Conservation (phyloP, 2,113 vertebrate genomes). For the Neotragus moschatus region DNA sequence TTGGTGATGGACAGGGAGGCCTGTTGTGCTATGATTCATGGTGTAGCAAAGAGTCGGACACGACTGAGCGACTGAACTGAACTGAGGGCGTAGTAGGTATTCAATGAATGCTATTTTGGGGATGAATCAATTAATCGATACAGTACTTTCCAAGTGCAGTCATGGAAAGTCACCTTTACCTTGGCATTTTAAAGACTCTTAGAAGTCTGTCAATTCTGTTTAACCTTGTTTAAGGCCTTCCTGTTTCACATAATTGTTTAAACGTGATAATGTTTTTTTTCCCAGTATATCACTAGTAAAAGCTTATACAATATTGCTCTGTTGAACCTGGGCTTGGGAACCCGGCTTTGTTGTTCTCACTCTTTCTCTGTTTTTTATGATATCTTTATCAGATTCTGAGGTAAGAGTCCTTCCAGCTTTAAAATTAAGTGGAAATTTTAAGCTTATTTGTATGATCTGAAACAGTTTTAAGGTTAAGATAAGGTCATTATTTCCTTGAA, state of each 20-base stretch:
- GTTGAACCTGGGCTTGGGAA: neutral
- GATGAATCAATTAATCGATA: neutral
- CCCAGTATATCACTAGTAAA: neutral
- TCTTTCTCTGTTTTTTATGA: neutral
- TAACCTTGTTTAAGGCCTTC: neutral
- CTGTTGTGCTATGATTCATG: accelerated
- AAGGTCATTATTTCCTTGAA: neutral
- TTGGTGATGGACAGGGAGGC: too few relatives aligned
- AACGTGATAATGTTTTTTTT: neutral
- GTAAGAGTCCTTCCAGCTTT: neutral
- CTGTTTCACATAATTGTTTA: neutral
- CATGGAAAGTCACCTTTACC: neutral
- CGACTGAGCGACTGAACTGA: too few relatives aligned
- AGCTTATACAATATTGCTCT: neutral
- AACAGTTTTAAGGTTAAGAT: neutral
- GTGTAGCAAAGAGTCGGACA: too few relatives aligned
- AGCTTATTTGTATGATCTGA: neutral
- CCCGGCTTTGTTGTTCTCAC: neutral
- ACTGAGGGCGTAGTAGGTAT: neutral
- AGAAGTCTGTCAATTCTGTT: neutral
- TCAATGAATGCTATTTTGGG: neutral
- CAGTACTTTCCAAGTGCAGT: neutral
- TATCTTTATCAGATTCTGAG: neutral
- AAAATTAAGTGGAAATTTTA: neutral
- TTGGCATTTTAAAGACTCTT: neutral